Base-by-base conservation (phyloP, 2,113 vertebrate genomes). In the Potamarius usumacintae region DNA sequence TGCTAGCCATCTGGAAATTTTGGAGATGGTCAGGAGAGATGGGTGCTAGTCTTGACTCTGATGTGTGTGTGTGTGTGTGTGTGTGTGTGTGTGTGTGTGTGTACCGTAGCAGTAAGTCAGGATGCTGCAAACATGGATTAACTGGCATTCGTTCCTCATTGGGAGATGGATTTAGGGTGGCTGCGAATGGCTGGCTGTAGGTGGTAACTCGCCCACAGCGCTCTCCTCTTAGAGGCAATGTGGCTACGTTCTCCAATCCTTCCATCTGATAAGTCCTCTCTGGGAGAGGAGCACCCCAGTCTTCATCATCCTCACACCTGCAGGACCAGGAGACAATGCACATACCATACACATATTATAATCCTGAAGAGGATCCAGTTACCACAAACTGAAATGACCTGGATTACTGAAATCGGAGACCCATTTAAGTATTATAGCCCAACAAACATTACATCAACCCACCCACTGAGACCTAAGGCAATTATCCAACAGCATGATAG, bases 251-350 rank as follows among this genome's bases (percentile, higher is more conserved):
- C 27, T 96, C 85, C 11, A 94, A 92, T 25, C 94, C 82, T 57
- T 96, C 96, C 85, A 93, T 95, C 87, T 94, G 89, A 90, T 96
- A 97, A 34, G 93, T 96, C 89, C 96, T 95, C 88, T 96, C 96
- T 0, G 97, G 96, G 88, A 96, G 89, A 0, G 97, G 96, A 9
- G 95, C 96, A 92, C 95, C 97, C 98, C 97, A 98, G 88, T 97
- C 96, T 72, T 97, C 96, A 25, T 95, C 94, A 5, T 94, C 93
- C 2, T 89, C 96, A 48, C 94, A 85, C 90, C 97, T 99, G 83
- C 53, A 88, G 78, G 60, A 63, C 17, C 58, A 7, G 84, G 62
- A 10, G 52, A 81, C 12, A 42, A 83, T 58, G 79, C 71, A 42
- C 58, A 85, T 48, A 7, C 69, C 7, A n/a, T 69, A 48, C 18